These are phyloP conservation scores for Dryas iulia DNA, from an alignment of 1,140 invertebrate species.

Conservation along the genomic window DNA sequence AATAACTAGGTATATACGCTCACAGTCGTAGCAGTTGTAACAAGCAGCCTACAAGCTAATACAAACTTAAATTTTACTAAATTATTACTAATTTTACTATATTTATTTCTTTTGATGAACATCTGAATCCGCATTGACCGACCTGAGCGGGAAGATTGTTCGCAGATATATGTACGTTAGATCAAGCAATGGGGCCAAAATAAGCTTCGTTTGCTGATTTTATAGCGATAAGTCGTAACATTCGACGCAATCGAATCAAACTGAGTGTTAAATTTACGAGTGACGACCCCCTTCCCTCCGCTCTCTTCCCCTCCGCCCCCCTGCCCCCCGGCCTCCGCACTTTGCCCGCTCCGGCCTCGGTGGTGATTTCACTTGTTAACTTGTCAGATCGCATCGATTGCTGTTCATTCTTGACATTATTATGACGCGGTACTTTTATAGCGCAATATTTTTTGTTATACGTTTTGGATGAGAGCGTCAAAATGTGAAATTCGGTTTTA, in stretches of 20 bases:
- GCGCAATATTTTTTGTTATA: not conserved
- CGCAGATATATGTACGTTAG: not conserved
- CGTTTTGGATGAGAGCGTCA: not conserved
- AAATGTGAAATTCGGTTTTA: not conserved
- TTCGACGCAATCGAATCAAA: not conserved
- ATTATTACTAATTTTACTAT: not conserved
- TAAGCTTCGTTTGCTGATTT: not conserved
- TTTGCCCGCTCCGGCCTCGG: not conserved
- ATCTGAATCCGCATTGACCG: not conserved
- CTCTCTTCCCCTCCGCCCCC: not conserved
- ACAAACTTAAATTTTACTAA: too few species aligned
- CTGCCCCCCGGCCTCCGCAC: not conserved
- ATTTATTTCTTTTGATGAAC: not conserved
- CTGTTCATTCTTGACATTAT: not conserved
- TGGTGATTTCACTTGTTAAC: conserved; percentile 1
- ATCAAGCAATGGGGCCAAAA: not conserved
- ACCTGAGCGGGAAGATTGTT: not conserved
- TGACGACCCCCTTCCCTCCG: not conserved
- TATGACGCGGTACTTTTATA: not conserved
- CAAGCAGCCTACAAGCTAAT: too few species aligned
- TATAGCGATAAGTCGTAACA: not conserved
- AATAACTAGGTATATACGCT: too few species aligned
- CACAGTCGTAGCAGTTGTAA: too few species aligned
- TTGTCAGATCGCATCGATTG: conserved; percentile 5
- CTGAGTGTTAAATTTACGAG: conserved; percentile 4